Evolutionary conservation across 1,140 invertebrate species (phyloP).

Genomic region (Platyura marginata): DNA sequence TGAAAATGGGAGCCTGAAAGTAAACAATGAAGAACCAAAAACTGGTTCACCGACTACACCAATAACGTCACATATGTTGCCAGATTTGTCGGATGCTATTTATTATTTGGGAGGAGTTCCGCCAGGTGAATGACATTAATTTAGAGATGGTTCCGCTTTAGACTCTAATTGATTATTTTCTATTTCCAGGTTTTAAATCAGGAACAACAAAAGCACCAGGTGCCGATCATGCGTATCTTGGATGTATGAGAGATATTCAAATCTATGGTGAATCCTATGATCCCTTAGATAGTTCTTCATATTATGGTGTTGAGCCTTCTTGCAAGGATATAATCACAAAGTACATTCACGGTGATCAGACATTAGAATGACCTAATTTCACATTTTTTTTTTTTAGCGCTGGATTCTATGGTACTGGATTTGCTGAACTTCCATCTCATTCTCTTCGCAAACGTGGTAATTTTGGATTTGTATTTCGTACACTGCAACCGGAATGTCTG

Average conservation of each 20-base stretch:
- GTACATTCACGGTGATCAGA: constrained; percentile 27
- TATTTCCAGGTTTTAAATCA: constrained; percentile 19
- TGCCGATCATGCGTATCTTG: constrained; percentile 44
- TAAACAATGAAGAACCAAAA: constrained; percentile 49
- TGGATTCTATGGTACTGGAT: constrained; percentile 63
- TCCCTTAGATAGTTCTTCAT: constrained; percentile 36
- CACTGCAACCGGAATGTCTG: constrained; percentile 45
- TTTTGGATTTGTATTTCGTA: constrained; percentile 62
- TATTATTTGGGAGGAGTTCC: constrained; percentile 69
- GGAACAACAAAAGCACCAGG: constrained; percentile 22
- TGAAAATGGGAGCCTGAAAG: constrained; percentile 42
- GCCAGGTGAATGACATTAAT: constrained; percentile 37
- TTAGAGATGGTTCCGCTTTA: not conserved
- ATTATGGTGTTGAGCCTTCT: constrained; percentile 56
- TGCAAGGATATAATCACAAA: constrained; percentile 38
- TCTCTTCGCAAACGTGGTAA: constrained; percentile 41
- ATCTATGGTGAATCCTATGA: constrained; percentile 42
- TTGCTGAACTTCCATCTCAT: constrained; percentile 49
- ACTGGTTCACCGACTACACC: constrained; percentile 38
- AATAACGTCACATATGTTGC: constrained; percentile 32
- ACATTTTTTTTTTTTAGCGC: constrained; percentile 24
- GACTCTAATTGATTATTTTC: no score
- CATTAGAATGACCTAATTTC: no score
- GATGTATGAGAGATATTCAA: constrained; percentile 63
- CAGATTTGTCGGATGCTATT: constrained; percentile 37